Conservation (phyloP, 2,888 invertebrate genomes). For the Hydriomena furcata region DNA sequence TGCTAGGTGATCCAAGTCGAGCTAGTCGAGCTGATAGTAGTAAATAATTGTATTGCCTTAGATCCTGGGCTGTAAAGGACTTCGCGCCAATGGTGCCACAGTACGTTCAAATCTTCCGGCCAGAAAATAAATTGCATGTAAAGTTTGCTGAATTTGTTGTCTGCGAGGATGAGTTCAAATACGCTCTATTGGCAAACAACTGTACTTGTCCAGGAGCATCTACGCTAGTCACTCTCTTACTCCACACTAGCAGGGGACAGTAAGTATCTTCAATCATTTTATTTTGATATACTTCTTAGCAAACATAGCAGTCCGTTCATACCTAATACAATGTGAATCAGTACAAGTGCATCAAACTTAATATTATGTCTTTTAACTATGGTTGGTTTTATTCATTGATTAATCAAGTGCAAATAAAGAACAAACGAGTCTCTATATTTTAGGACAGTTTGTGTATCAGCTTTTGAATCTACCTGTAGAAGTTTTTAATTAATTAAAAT, state of each 20-base stretch:
- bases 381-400: too few relatives aligned
- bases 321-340: too few relatives aligned
- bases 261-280: conserved; percentile 81
- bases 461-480: too few relatives aligned
- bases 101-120: conserved; percentile 99
- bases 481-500: too few relatives aligned
- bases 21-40: too few relatives aligned
- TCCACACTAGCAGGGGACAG: conserved; percentile 99
- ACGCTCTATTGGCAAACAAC: conserved; percentile 98
- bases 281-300: neutral
- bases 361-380: too few relatives aligned
- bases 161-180: conserved; percentile 99
- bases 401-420: too few relatives aligned
- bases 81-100: conserved; percentile 98
- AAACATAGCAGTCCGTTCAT: too few relatives aligned
- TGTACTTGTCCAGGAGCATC: conserved; percentile 99
- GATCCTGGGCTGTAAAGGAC: conserved; percentile 99
- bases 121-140: conserved; percentile 99
- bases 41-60: conserved; percentile 42
- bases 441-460: too few relatives aligned
- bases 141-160: conserved; percentile 99
- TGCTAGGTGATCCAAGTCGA: too few relatives aligned
- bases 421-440: too few relatives aligned
- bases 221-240: conserved; percentile 95
- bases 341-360: too few relatives aligned